Percentiles rank a stretch among this genome's conserved stretches.
Conservation (phyloP, 2,113 vertebrate genomes). For the Mohoua ochrocephala region DNA sequence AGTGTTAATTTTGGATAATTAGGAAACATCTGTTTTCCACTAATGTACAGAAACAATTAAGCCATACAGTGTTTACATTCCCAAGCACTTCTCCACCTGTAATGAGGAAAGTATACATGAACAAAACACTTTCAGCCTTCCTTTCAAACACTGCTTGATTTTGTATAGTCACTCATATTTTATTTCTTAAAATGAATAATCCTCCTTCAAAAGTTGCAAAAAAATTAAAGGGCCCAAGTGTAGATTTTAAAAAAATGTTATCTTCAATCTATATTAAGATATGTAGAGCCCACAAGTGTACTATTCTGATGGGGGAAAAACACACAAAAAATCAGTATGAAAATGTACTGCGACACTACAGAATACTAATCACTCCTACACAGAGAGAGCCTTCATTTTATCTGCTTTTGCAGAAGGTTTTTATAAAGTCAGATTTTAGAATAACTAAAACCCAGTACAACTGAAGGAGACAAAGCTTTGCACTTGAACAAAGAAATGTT, state of each 20-base stretch:
- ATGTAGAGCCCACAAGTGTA: constrained; percentile 68
- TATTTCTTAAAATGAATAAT: not conserved
- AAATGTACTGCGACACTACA: constrained; percentile 63
- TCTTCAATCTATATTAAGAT: constrained; percentile 69
- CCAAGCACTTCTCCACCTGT: not conserved
- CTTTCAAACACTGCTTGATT: not conserved
- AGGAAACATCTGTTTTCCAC: not conserved
- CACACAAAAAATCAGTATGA: constrained; percentile 70
- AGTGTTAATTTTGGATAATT: not conserved
- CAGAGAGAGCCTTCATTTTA: constrained; percentile 53
- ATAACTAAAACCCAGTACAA: constrained; percentile 42
- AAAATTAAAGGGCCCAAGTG: constrained; percentile 52
- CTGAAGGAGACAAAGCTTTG: constrained; percentile 58
- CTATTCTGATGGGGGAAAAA: constrained; percentile 66
- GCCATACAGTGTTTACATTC: not conserved
- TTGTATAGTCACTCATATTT: not conserved
- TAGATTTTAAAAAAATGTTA: constrained; percentile 28
- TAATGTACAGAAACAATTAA: not conserved
- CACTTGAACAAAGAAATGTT: constrained; percentile 49
- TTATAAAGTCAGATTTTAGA: constrained; percentile 60
- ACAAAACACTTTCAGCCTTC: not conserved
- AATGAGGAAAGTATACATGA: not conserved
- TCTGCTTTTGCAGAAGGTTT: constrained; percentile 47
- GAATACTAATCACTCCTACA: constrained; percentile 73
- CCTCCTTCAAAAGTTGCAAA: constrained; percentile 47